Conservation (phyloP, 2,113 vertebrate genomes). For the Columba janthina region DNA sequence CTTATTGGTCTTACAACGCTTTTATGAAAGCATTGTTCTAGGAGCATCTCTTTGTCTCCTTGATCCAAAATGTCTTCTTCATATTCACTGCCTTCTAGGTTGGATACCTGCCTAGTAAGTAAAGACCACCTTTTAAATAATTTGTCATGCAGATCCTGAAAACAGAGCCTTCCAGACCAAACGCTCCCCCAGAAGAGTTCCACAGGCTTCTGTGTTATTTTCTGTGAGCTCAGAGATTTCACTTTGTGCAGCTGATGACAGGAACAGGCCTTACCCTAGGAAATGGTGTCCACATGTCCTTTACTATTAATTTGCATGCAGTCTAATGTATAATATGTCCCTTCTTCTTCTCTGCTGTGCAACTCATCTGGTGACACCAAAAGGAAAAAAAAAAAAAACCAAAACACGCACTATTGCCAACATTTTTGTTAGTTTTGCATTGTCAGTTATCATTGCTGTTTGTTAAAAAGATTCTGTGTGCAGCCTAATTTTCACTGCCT, state of each 20-base stretch:
- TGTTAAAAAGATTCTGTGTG: background rate
- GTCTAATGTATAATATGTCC: background rate
- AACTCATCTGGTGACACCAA: background rate
- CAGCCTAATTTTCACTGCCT: background rate
- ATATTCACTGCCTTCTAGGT: background rate
- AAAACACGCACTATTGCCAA: background rate
- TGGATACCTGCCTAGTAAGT: background rate
- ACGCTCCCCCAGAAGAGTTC: background rate
- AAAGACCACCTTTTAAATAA: background rate
- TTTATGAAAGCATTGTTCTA: background rate
- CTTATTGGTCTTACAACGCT: background rate
- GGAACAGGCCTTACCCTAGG: background rate
- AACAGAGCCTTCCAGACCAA: background rate
- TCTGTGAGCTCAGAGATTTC: background rate
- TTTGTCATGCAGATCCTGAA: background rate
- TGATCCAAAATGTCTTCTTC: background rate
- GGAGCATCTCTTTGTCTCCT: background rate
- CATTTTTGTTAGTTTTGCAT: background rate
- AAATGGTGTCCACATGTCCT: background rate
- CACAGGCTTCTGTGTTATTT: background rate
- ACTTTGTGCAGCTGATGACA: background rate
- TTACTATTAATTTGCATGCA: background rate
- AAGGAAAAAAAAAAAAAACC: background rate
- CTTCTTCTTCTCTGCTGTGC: background rate
- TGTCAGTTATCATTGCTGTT: background rate